phyloP scores from a whole-genome alignment of 2,113 vertebrate species.

The Coptodon rendalli region DNA sequence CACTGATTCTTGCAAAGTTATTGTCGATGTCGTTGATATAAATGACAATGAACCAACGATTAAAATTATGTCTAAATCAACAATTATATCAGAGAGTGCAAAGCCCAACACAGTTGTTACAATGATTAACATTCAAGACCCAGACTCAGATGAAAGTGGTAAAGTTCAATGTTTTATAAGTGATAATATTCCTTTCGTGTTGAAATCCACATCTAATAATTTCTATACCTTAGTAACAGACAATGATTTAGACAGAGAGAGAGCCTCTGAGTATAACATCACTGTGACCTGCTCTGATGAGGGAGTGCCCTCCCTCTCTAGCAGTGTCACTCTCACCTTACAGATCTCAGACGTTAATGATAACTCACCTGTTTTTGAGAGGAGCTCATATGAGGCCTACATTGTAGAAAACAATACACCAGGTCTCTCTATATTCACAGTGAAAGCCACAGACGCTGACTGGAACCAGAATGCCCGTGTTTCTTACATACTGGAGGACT shows the following conservation, averaged over 20 bases:
- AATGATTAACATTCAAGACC: slow-evolving; percentile 51
- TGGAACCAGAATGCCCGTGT: not conserved
- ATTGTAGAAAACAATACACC: not conserved
- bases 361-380: slow-evolving; percentile 5
- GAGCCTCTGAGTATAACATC: not conserved
- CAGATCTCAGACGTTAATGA: slow-evolving; percentile 2
- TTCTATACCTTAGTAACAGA: slow-evolving; percentile 27
- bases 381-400: not conserved
- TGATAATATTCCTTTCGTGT: not conserved
- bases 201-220: slow-evolving; percentile 8
- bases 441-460: not conserved
- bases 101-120: slow-evolving; percentile 22
- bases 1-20: slow-evolving; percentile 61
- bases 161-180: slow-evolving; percentile 20
- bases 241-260: slow-evolving; percentile 34
- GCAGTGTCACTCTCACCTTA: not conserved
- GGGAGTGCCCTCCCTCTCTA: slow-evolving; percentile 40
- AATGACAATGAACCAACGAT: slow-evolving; percentile 68
- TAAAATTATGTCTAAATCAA: slow-evolving; percentile 45
- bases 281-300: slow-evolving; percentile 42
- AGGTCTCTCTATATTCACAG: not conserved
- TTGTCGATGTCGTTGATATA: slow-evolving; percentile 61
- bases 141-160: slow-evolving; percentile 52
- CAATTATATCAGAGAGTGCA: slow-evolving; percentile 23
- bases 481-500: slow-evolving; percentile 8